Conservation (phyloP, 2,113 vertebrate genomes). For the Todiramphus chloris region DNA sequence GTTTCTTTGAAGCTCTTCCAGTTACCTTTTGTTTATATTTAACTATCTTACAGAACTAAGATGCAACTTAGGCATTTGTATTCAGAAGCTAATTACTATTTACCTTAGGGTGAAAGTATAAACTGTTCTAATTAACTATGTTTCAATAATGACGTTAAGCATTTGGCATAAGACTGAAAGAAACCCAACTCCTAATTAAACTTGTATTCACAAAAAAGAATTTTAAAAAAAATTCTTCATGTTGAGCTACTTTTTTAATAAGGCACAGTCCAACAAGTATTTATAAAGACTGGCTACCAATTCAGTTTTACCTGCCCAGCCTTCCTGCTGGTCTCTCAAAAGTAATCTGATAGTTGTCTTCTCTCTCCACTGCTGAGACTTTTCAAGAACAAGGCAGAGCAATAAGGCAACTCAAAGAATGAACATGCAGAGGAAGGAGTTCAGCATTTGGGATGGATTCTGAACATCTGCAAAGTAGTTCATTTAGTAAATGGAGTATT, state of each 20-base stretch:
- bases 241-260: constrained; percentile 7
- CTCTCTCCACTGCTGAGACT: neutral
- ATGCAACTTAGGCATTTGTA: constrained; percentile 3
- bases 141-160: neutral
- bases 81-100: neutral
- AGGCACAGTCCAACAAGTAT: constrained; percentile 55
- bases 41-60: neutral
- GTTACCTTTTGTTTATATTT: neutral
- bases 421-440: neutral
- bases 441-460: neutral
- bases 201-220: neutral
- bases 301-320: neutral
- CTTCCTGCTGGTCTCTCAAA: neutral
- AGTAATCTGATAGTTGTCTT: neutral
- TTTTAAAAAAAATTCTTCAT: neutral
- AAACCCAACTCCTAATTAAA: constrained; percentile 2
- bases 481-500: constrained; percentile 56
- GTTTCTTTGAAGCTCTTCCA: constrained; percentile 20
- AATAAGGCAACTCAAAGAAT: constrained; percentile 34
- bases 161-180: constrained; percentile 9
- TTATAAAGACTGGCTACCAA: constrained; percentile 7
- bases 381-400: constrained; percentile 11
- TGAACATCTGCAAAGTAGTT: constrained; percentile 38
- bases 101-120: neutral
- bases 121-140: neutral